Percentiles rank a stretch among this genome's conserved stretches.
phyloP scores from a whole-genome alignment of 2,888 invertebrate species.

The Neuroscelio doddi region DNA sequence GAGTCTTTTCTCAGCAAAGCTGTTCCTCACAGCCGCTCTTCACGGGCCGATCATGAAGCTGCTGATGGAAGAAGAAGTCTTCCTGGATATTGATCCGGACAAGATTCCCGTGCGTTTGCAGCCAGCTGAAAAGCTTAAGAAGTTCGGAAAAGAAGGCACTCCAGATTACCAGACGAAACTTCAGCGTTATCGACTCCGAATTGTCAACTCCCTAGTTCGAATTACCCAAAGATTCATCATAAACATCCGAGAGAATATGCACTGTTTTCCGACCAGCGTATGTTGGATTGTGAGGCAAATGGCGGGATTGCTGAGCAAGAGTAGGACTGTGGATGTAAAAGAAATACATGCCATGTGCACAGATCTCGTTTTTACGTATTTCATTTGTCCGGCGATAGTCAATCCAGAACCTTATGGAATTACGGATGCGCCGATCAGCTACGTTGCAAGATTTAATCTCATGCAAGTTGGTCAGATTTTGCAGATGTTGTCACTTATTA shows the following conservation, averaged over 20 bases:
- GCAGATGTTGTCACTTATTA: slow-evolving; percentile 90
- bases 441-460: slow-evolving; percentile 91
- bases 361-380: slow-evolving; percentile 93
- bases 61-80: slow-evolving; percentile 91
- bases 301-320: slow-evolving; percentile 79
- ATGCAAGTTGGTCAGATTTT: slow-evolving; percentile 94
- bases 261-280: slow-evolving; percentile 91
- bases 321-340: slow-evolving; percentile 74
- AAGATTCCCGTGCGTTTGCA: slow-evolving; percentile 82
- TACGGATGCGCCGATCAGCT: slow-evolving; percentile 92
- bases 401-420: slow-evolving; percentile 97
- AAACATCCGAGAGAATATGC: slow-evolving; percentile 87
- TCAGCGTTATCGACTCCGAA: slow-evolving; percentile 85
- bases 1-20: slow-evolving; percentile 90
- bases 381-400: slow-evolving; percentile 96
- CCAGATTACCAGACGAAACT: slow-evolving; percentile 82
- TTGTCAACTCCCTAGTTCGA: slow-evolving; percentile 84
- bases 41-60: slow-evolving; percentile 93
- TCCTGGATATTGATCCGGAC: slow-evolving; percentile 92
- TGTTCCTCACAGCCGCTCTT: slow-evolving; percentile 93
- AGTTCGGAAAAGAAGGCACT: slow-evolving; percentile 85
- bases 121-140: slow-evolving; percentile 74
- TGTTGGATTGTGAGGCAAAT: slow-evolving; percentile 94
- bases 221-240: slow-evolving; percentile 87
- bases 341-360: slow-evolving; percentile 85